A percentile compares a stretch with the other conserved stretches of the same genome.
Conservation (phyloP, 1,140 invertebrate genomes). For the Pygmarrhopalites habei region DNA sequence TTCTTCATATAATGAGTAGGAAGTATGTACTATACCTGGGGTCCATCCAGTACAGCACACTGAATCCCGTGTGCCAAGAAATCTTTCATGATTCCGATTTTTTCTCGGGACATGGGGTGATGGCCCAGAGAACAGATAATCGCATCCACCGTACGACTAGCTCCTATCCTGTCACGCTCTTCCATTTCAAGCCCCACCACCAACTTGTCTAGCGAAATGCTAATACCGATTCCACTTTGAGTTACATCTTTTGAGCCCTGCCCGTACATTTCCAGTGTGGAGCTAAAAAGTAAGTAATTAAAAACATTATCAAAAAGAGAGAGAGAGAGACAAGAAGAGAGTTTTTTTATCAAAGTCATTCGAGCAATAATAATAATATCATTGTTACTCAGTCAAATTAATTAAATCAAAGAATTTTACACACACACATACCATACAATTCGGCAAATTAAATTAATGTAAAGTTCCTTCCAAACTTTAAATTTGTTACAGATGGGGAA, state of each 20-base stretch:
- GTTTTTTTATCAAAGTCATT: constrained; percentile 42
- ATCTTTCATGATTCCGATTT: constrained; percentile 53
- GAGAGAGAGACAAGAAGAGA: neutral
- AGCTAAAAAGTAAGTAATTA: constrained; percentile 45
- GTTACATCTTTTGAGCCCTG: constrained; percentile 44
- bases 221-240: constrained; percentile 63
- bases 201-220: constrained; percentile 62
- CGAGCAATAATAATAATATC: too few species aligned
- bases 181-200: constrained; percentile 49
- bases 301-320: too few species aligned
- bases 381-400: too few species aligned
- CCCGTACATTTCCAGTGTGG: constrained; percentile 44
- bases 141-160: constrained; percentile 52
- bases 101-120: constrained; percentile 54
- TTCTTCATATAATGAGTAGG: neutral
- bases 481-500: too few species aligned
- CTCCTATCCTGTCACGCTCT: constrained; percentile 46
- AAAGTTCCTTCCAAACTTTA: too few species aligned
- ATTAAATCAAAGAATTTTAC: too few species aligned
- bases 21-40: constrained; percentile 45
- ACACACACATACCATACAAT: too few species aligned
- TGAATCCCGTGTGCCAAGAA: constrained; percentile 53
- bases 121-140: constrained; percentile 57
- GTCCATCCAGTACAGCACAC: constrained; percentile 49
- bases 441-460: too few species aligned